Percentiles rank a stretch among this genome's conserved stretches.
These are phyloP conservation scores for Pheosia gnoma DNA, from an alignment of 2,888 invertebrate genomes.

Conservation along the genomic window DNA sequence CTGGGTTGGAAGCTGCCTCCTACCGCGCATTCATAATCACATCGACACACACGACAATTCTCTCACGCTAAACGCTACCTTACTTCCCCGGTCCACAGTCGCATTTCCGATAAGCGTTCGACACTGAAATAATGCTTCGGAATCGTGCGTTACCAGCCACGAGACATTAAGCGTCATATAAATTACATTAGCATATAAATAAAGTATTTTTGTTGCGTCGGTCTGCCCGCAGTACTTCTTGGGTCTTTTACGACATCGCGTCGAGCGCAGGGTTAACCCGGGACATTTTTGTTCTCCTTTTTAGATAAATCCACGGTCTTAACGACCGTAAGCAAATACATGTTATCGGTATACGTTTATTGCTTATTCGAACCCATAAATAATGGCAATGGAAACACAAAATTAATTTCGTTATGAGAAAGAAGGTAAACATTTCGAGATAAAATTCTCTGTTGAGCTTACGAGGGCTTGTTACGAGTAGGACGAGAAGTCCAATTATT, in stretches of 20 bases:
- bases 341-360: slow-evolving; percentile 81
- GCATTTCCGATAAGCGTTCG: slow-evolving; percentile 40
- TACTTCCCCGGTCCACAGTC: slow-evolving; percentile 57
- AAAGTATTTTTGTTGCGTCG: slow-evolving; percentile 82
- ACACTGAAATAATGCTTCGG: slow-evolving; percentile 72
- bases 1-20: slow-evolving; percentile 80
- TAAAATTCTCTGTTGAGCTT: slow-evolving; percentile 53
- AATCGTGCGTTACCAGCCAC: slow-evolving; percentile 83
- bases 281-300: slow-evolving; percentile 80
- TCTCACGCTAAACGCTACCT: slow-evolving; percentile 60
- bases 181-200: slow-evolving; percentile 85
- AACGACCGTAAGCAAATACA: slow-evolving; percentile 82
- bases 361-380: slow-evolving; percentile 81
- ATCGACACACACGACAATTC: slow-evolving; percentile 74
- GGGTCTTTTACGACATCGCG: slow-evolving; percentile 78
- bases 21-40: slow-evolving; percentile 83
- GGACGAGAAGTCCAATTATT: slow-evolving; percentile 48
- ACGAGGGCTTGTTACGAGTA: slow-evolving; percentile 43
- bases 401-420: slow-evolving; percentile 79
- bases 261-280: slow-evolving; percentile 69
- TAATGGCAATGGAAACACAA: slow-evolving; percentile 76
- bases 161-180: slow-evolving; percentile 84
- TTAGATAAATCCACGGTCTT: slow-evolving; percentile 81
- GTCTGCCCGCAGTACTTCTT: slow-evolving; percentile 67
- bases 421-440: slow-evolving; percentile 60